Evolutionary conservation across 2,888 invertebrate genomes (phyloP).

Genomic region (Melieria omissa): DNA sequence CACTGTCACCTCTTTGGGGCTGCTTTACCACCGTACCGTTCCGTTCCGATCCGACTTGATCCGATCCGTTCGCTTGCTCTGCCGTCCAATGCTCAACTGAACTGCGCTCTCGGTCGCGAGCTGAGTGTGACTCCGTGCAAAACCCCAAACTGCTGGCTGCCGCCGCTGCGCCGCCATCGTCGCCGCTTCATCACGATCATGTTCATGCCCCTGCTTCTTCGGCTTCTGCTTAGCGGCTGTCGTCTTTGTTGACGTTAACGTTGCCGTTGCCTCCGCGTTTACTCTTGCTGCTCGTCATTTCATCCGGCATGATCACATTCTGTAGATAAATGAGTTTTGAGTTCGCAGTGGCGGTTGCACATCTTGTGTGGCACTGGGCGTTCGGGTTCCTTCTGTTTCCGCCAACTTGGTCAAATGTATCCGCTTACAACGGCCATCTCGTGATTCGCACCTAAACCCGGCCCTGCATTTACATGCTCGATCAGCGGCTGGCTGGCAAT

Average conservation of each 20-base stretch:
- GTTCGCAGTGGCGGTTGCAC: constrained; percentile 12
- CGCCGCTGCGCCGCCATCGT: constrained; percentile 1
- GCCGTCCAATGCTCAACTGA: constrained; percentile 63
- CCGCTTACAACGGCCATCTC: too few species aligned
- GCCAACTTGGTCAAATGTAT: too few species aligned
- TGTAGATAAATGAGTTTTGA: constrained; percentile 35
- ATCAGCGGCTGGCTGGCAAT: too few species aligned
- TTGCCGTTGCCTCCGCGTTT: constrained; percentile 1
- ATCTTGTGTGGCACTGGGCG: not conserved
- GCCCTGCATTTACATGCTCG: too few species aligned
- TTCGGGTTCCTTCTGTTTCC: too few species aligned
- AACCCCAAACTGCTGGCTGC: constrained; percentile 11
- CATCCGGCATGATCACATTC: not conserved
- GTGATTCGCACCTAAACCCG: too few species aligned
- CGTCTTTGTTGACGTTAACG: constrained; percentile 4
- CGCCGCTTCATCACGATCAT: not conserved
- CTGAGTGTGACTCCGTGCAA: constrained; percentile 52
- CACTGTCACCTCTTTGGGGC: too few species aligned
- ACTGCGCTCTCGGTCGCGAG: constrained; percentile 42
- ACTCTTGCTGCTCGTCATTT: too few species aligned
- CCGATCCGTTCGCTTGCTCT: constrained; percentile 35
- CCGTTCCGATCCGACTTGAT: constrained; percentile 42
- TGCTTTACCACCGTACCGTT: constrained; percentile 53
- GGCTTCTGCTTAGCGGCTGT: not conserved
- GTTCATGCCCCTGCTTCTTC: not conserved